These are phyloP conservation scores for Procavia capensis DNA, from an alignment of 2,113 vertebrate genomes.

Conservation along the genomic window DNA sequence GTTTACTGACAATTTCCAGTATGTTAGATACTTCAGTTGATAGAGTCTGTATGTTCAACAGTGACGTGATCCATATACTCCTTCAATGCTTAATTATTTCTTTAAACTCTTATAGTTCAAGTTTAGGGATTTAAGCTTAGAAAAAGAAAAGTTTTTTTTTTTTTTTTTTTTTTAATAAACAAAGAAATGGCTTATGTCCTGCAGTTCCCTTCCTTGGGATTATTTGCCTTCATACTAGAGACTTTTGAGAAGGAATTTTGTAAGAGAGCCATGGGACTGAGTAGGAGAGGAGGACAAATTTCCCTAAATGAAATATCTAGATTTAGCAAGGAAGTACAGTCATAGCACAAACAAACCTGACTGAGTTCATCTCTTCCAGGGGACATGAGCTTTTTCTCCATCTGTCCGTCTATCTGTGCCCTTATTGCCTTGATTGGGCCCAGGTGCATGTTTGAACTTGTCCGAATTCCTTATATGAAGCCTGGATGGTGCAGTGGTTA, in stretches of 20 bases:
- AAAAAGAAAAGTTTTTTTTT: neutral
- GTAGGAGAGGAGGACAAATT: neutral
- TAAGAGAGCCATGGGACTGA: conserved; percentile 35
- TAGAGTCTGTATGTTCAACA: neutral
- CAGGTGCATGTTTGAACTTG: neutral
- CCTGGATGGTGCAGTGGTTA: too few relatives aligned
- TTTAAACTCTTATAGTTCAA: conserved; percentile 41
- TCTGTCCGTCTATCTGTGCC: neutral
- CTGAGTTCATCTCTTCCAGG: neutral
- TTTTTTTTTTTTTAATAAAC: conserved; percentile 14
- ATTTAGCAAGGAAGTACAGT: conserved; percentile 27
- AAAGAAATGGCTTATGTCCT: neutral
- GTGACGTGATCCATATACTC: neutral
- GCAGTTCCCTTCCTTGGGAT: neutral
- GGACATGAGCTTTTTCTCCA: neutral
- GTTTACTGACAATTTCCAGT: neutral
- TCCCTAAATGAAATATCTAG: conserved; percentile 31
- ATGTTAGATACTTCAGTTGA: neutral
- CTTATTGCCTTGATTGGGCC: neutral
- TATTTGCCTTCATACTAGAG: conserved; percentile 46
- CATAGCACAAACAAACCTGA: neutral
- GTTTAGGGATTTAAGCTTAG: neutral
- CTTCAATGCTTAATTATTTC: conserved; percentile 12
- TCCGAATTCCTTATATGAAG: neutral
- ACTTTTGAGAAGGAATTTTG: conserved; percentile 56